Conservation (phyloP, 2,888 invertebrate genomes). For the Eledone cirrhosa region DNA sequence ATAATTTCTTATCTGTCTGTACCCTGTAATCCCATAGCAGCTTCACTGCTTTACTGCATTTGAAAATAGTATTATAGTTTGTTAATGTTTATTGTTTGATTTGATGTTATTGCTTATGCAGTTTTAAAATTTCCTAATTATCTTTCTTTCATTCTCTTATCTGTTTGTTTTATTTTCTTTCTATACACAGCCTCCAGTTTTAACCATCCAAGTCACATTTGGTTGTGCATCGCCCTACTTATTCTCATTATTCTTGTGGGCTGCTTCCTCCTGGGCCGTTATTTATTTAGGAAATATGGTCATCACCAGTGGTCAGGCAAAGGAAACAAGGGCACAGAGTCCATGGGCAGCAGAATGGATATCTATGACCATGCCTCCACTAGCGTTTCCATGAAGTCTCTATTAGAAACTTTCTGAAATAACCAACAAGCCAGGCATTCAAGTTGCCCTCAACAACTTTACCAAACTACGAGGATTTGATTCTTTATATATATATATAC, state of each 20-base stretch:
- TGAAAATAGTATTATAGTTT: no score
- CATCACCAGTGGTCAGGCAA: conserved; percentile 23
- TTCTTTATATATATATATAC: no score
- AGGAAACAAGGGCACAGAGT: conserved; percentile 19
- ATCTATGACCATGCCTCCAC: conserved; percentile 27
- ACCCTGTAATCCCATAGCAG: no score
- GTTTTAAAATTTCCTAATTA: neutral
- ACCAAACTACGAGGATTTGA: neutral
- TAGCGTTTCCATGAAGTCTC: conserved; percentile 29
- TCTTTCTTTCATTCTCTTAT: neutral
- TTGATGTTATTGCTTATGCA: neutral
- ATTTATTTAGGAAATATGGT: conserved; percentile 17
- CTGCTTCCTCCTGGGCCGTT: conserved; percentile 24
- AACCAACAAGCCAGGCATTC: conserved; percentile 14
- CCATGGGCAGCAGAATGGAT: conserved; percentile 26
- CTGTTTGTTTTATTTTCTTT: neutral
- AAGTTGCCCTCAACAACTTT: conserved; percentile 10
- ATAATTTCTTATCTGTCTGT: no score
- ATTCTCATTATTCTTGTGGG: conserved; percentile 19
- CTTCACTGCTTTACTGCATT: no score
- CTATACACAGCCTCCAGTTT: neutral
- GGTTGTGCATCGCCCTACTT: conserved; percentile 26
- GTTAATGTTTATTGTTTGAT: neutral
- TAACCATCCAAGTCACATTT: neutral
- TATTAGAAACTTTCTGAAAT: conserved; percentile 24